Evolutionary conservation across 2,797 vertebrate species (phyloP), one percentile per base, ranked within the genome.

Genomic region (Hyperoplus lanceolatus): DNA sequence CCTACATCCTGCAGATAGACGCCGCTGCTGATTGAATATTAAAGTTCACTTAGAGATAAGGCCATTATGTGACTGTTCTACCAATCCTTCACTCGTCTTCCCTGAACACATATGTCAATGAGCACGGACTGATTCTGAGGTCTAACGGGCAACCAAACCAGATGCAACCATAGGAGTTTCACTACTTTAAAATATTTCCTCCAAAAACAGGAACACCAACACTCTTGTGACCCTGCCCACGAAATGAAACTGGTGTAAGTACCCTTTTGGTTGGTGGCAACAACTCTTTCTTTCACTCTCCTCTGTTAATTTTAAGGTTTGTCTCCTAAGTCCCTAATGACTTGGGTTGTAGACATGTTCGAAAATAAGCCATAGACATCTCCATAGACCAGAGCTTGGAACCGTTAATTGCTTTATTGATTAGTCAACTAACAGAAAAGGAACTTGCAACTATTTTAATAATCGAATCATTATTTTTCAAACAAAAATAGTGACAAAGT

Each of bases 81-180:
- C 15, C 21, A 68, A 57, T 21, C 3, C 16, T 10, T 29, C 21
- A 14, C 18, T 21, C 14, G 46, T 56, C 54, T 43, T 39, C 16
- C 29, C 36, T 29, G 2, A 48, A 71, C 67, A 42, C 70, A 50
- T 5, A 56, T 56, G 10, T 56, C 16, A 14, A 45, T 14, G 43
- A 50, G 36, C 54, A 16, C 1, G 5, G 29, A 65, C 9, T 9
- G 39, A 21, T 61, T 69, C 6, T 41, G 13, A 12, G 9, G 42
- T 43, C 49, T 14, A 51, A 16, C 12, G 8, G 39, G 29, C 14
- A 42, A 29, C 16, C 13, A 12, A 39, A 29, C 29, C 29, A 29
- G 48, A 51, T 63, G 51, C 50, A 62, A 10, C 60, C 4, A 38
- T 14, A 21, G n/a, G 42, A 73, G 69, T 82, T 85, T 87, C 62